Base-by-base conservation (phyloP, 2,888 invertebrate genomes). In the Oeneis ivallda region DNA sequence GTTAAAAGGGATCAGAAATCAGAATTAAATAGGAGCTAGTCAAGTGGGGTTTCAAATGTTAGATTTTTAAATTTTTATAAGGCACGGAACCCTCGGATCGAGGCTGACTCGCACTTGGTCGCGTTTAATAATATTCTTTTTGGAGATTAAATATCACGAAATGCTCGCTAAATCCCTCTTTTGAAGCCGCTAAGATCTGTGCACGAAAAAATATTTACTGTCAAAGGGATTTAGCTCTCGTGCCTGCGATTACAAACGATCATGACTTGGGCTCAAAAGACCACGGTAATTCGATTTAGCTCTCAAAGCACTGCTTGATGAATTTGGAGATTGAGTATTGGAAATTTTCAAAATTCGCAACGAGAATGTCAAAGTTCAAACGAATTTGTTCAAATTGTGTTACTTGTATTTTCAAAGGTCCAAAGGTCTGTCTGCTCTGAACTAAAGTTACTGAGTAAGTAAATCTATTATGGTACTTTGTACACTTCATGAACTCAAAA, bases 381-480 rank as follows among this genome's bases (percentile, higher is more conserved):
- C 34, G 17, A 53, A 37, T 34, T 53, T 15, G n/a, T 34, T 7
- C n/a, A 53, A 53, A 53, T 53, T 9, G 34, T 53, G 52, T 53
- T 53, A 43, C 43, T 15, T 2, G 15, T 45, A 15, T 45, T 45
- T 45, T 45, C 26, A 26, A n/a, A 9, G 45, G 13, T 13, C 11
- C 11, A 13, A 41, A 13, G 5, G 2, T 13, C 13, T 13, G 13
- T 3, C 13, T 5, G 43, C n/a, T 43, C 6, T n/a, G n/a, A 43
- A 43, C 7, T 43, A 43, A 13, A 26, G 26, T 26, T 26, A 26
- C 26, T 26, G 2, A 26, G 26, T 26, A 26, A 26, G 26, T 26
- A 26, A 26, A 26, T 26, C 26, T 26, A 26, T 26, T n/a, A n/a
- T n/a, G n/a, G n/a, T n/a, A n/a, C n/a, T 26, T 26, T 26, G 26